Evolutionary conservation across 2,888 invertebrate species (phyloP).

Genomic region (Leptinotarsa rubiginosa): DNA sequence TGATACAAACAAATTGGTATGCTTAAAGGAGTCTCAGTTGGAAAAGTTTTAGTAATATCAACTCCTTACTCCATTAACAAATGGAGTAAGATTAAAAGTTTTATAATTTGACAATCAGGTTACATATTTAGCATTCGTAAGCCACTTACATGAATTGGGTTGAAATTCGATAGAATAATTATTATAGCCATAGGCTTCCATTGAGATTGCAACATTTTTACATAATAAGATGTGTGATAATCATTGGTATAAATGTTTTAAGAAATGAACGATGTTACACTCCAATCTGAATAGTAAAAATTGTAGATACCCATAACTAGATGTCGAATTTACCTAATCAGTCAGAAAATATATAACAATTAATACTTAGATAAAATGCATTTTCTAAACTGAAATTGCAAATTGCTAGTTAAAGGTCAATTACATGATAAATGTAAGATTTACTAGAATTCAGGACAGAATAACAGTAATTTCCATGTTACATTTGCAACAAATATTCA

Average conservation of each 20-base stretch:
- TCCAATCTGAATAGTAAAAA: background rate
- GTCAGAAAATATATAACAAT: background rate
- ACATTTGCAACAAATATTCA: background rate
- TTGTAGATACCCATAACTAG: background rate
- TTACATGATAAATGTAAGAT: background rate
- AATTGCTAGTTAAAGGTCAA: no score
- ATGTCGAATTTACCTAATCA: background rate
- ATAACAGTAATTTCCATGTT: background rate
- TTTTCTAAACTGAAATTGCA: no score
- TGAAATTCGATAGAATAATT: background rate
- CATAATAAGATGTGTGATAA: background rate
- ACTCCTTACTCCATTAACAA: no score
- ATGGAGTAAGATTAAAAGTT: no score
- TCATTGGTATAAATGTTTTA: background rate
- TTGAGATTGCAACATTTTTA: slow-evolving; percentile 2
- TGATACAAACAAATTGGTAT: no score
- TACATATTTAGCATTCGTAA: background rate
- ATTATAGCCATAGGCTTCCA: background rate
- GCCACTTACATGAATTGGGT: background rate
- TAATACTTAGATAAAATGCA: background rate
- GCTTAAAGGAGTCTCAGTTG: no score
- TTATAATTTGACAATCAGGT: background rate
- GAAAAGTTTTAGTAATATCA: no score
- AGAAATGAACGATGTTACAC: background rate
- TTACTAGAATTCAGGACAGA: background rate